Base-by-base conservation (phyloP, 2,888 invertebrate species). In the Antitype chi region DNA sequence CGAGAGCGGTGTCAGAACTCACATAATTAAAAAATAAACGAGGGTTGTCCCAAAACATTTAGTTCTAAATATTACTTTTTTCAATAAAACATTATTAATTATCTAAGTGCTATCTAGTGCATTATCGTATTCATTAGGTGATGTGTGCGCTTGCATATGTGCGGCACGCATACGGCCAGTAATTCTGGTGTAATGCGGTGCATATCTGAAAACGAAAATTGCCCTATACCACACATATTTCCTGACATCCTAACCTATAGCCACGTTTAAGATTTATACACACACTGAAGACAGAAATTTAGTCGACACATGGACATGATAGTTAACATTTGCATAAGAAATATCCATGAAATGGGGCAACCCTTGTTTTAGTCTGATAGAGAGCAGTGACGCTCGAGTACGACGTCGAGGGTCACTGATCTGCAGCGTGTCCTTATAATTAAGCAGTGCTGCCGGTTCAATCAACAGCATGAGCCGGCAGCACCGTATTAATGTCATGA, bases 181-280 rank as follows among this genome's bases (percentile, higher is more conserved):
- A 96, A 95, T 95, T 96, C 96, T 96, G 96, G 96, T 96, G 96
- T 96, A 96, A 96, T 95, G 95, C 95, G 94, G 96, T 95, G 96
- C 96, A 96, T 95, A 96, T 96, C 96, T 96, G 96, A 96, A 96
- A 96, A 96, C 95, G 96, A 96, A 96, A 96, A 96, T 94, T 95
- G 94, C 96, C 96, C 96, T 96, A 96, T 96, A 96, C 96, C 96
- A 96, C 96, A 96, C 96, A 96, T 96, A 96, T 95, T 95, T 94
- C 94, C 94, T 94, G 94, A 93, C 90, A 90, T 92, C 94, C 95
- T 96, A 95, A 91, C 94, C 93, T 94, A 94, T 89, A 92, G 93
- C 93, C 93, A 94, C 94, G 91, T 92, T 91, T 88, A 92, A 88
- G 90, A 78, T 78, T 90, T 88, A 86, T 92, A 96, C 96, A 96